Evolutionary conservation across 2,888 invertebrate genomes (phyloP).

Genomic region (Melinaea marsaeus): DNA sequence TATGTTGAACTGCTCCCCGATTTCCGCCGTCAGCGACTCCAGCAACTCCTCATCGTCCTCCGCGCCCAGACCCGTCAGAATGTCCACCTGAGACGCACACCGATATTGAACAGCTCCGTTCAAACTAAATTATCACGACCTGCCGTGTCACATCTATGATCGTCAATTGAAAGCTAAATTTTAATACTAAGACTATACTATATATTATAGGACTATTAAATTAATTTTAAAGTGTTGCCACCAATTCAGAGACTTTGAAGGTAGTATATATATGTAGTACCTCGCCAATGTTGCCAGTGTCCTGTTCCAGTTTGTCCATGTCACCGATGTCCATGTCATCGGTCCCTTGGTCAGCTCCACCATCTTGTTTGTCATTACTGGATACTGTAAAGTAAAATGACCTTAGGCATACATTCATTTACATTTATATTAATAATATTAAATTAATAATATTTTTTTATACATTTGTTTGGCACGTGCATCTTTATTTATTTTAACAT

Average conservation of each 20-base stretch:
- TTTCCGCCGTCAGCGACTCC: slow-evolving; percentile 84
- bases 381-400: slow-evolving; percentile 17
- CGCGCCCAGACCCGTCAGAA: slow-evolving; percentile 88
- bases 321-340: slow-evolving; percentile 75
- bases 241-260: neutral
- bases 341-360: slow-evolving; percentile 55
- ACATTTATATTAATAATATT: slow-evolving; percentile 11
- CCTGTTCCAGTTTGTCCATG: slow-evolving; percentile 74
- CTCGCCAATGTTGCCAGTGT: slow-evolving; percentile 72
- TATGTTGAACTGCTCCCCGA: slow-evolving; percentile 96
- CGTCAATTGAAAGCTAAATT: too few species aligned
- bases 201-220: too few species aligned
- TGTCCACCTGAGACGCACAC: slow-evolving; percentile 77
- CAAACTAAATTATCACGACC: too few species aligned
- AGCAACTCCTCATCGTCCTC: slow-evolving; percentile 93
- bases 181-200: too few species aligned
- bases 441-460: too few species aligned
- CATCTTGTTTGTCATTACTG: slow-evolving; percentile 54
- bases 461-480: too few species aligned
- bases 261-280: slow-evolving; percentile 38
- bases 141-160: too few species aligned
- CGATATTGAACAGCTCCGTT: neutral
- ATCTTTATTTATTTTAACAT: too few species aligned
- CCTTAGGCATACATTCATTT: neutral
- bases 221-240: too few species aligned